Base-by-base conservation (phyloP, 2,113 vertebrate genomes). In the Tragelaphus scriptus region DNA sequence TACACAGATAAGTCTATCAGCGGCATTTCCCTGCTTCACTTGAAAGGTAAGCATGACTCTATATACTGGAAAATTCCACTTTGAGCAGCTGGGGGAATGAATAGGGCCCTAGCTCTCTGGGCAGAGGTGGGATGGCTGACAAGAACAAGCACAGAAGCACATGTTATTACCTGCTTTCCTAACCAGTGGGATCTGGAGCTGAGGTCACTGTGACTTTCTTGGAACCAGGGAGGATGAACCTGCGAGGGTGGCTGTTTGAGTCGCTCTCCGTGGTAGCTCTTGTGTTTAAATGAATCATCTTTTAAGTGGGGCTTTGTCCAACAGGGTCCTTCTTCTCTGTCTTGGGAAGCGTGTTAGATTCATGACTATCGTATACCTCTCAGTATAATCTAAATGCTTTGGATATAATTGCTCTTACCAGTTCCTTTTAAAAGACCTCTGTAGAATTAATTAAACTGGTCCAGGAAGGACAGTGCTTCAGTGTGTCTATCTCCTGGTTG, bases 361-460 rank as follows among this genome's bases (percentile, higher is more conserved):
- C 1, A 6, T 5, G 49, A 21, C 10, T 53, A 5, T 36, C 1
- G 0, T 6, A 32, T 16, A 30, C 79, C 61, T 44, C 56, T 44
- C 21, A 14, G 84, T 1, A 7, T n/a, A 23, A 58, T 51, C 40
- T 40, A 53, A 21, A 36, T 25, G 90, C 59, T 58, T 81, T 44
- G 19, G 55, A 77, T 47, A 77, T 44, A 36, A 26, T 12, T 75
- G 94, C 49, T 36, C 63, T 65, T 63, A 2, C 32, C 90, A 84
- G 40, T 92, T 96, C 49, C 56, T 79, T 81, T 81, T 16, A 88
- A 86, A 87, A 88, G 30, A 47, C 47, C 15, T 16, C 77, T 56
- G n/a, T 2, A 58, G 71, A 85, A 47, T 44, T 21, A 86, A 84
- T 23, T 56, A 86, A 51, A 16, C 30, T 2, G 55, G 26, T 61